A percentile compares a stretch with the other conserved stretches of the same genome.
These are phyloP conservation scores for Stenichneumon culpator DNA, from an alignment of 2,888 invertebrate species.

Conservation along the genomic window DNA sequence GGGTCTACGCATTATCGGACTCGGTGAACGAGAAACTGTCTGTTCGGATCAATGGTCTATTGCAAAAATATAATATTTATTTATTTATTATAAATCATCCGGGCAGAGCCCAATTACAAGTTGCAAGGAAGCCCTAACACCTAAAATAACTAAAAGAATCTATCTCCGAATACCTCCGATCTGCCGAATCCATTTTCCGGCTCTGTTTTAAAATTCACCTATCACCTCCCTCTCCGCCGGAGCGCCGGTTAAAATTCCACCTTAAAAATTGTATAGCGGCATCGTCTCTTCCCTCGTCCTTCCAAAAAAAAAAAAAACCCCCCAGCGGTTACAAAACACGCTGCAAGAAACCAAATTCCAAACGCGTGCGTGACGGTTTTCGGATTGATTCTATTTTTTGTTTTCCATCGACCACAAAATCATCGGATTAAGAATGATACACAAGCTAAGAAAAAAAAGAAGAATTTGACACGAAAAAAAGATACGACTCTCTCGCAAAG, in stretches of 20 bases:
- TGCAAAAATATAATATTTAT: not conserved
- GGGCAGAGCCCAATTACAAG: too few relatives aligned
- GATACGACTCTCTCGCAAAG: not conserved
- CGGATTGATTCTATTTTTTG: not conserved
- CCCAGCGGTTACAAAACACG: not conserved
- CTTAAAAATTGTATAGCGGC: not conserved
- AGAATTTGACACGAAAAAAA: not conserved
- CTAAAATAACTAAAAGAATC: too few relatives aligned
- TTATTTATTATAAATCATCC: too few relatives aligned
- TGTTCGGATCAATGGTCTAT: not conserved
- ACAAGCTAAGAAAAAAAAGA: not conserved
- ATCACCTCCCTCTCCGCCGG: not conserved
- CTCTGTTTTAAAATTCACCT: not conserved
- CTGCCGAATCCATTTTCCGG: not conserved
- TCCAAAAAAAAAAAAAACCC: not conserved
- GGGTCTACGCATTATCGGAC: not conserved
- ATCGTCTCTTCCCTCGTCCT: not conserved
- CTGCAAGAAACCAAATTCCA: not conserved
- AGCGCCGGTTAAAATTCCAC: not conserved
- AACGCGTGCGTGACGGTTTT: not conserved
- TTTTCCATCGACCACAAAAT: conserved; percentile 5
- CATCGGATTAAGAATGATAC: conserved; percentile 8
- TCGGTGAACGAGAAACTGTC: not conserved
- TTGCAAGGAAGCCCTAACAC: too few relatives aligned
- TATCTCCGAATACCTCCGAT: not conserved